Percentiles rank a stretch among this genome's conserved stretches.
Conservation (phyloP, 2,797 vertebrate genomes). For the Nannoperca obscura region DNA sequence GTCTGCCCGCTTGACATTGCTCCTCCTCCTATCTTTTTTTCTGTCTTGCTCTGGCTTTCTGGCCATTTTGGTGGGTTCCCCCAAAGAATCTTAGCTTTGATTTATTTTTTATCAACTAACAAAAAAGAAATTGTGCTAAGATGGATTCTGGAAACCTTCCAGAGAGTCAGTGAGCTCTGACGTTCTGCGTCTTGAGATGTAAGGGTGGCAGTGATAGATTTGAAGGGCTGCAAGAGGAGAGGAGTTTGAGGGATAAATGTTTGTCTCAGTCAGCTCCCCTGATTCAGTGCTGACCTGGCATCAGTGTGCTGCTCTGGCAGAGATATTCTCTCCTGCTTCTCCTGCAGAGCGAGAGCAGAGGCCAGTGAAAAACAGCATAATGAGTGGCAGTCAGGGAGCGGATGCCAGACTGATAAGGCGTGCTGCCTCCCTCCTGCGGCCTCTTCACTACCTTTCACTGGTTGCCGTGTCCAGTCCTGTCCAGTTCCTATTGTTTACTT, state of each 20-base stretch:
- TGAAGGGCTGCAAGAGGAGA: conserved; percentile 58
- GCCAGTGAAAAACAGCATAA: conserved; percentile 58
- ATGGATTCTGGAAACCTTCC: conserved; percentile 63
- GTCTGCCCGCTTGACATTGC: conserved; percentile 69
- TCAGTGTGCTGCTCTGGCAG: conserved; percentile 65
- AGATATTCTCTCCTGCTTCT: conserved; percentile 44
- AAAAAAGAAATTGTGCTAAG: conserved; percentile 46
- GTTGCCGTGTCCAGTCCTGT: conserved; percentile 47
- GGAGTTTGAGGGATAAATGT: conserved; percentile 59
- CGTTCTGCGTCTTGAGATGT: conserved; percentile 40
- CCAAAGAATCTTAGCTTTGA: conserved; percentile 58
- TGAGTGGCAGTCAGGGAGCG: conserved; percentile 60
- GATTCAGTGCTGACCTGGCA: conserved; percentile 76
- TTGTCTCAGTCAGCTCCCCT: conserved; percentile 70
- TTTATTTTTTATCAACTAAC: conserved; percentile 39
- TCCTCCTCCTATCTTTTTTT: conserved; percentile 80
- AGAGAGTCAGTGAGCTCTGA: conserved; percentile 55
- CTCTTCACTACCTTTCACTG: conserved; percentile 48
- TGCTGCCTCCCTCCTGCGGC: conserved; percentile 56
- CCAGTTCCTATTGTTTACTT: conserved; percentile 49
- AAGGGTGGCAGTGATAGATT: conserved; percentile 52
- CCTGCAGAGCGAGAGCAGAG: conserved; percentile 49
- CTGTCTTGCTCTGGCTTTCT: conserved; percentile 73
- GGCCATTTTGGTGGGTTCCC: conserved; percentile 68
- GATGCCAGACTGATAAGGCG: conserved; percentile 61